Base-by-base conservation (phyloP, 2,888 invertebrate species). In the Griposia aprilina region DNA sequence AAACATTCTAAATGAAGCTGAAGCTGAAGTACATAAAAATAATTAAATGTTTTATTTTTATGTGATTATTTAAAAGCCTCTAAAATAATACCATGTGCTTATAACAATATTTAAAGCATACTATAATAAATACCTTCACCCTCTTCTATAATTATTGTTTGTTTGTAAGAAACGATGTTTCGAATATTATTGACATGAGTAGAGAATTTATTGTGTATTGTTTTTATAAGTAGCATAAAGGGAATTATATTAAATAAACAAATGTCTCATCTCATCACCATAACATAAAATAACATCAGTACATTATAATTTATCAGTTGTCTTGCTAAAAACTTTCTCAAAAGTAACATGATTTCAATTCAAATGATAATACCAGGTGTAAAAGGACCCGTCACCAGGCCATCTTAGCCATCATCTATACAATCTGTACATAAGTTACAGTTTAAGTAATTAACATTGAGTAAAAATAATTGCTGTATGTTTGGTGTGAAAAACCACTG, bases 151-250 rank as follows among this genome's bases (percentile, higher is more conserved):
- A 23, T n/a, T 8, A 52, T 36, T 48, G 48, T 57, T 26, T 71
- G 30, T n/a, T 66, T 26, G 45, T 45, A 45, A 45, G 45, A 45
- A 45, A 45, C 45, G 10, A 45, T 45, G n/a, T 71, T 71, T 57
- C n/a, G 36, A 74, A 72, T 17, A 60, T 70, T 70, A 69, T 69
- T 48, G 1, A 50, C 23, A 75, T 41, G 6, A 75, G 23, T 45
- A 30, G 8, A 74, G 20, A 52, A 74, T 52, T 74, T 45, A 76
- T 62, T 76, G 74, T 75, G 52, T 62, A 62, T 74, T 76, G 59
- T 75, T 75, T 41, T 52, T 6, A 68, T 20, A 3, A 13, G 69
- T 30, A 69, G 17, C 7, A 45, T 23, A 30, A 70, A 57, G 23
- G 45, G 30, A 76, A 48, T 71, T 8, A 8, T n/a, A 45, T n/a